Evolutionary conservation across 64 coral and sea anemone genomes (phyloP).

Genomic region (Montipora cactus): DNA sequence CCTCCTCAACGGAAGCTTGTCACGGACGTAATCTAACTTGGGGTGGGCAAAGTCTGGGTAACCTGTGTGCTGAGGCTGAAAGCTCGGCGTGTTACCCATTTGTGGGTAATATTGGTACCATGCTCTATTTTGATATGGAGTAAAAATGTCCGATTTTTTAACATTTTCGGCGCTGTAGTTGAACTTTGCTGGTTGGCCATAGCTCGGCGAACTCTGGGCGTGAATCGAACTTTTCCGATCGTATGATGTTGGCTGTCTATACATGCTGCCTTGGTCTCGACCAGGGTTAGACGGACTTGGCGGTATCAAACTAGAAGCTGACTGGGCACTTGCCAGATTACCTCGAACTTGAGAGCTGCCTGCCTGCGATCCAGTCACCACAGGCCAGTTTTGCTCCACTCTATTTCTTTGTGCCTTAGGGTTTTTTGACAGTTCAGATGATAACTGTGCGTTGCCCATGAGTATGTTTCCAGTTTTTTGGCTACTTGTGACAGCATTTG

Average conservation of each 20-base stretch:
- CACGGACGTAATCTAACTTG: neutral
- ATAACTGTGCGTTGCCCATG: neutral
- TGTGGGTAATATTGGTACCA: slow-evolving; percentile 5
- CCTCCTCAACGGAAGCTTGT: neutral
- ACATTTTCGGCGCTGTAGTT: neutral
- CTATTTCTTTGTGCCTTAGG: neutral
- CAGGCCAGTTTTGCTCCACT: neutral
- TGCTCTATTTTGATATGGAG: neutral
- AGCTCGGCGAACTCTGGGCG: neutral
- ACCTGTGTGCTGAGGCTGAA: neutral
- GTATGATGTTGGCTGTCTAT: neutral
- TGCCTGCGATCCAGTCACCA: neutral
- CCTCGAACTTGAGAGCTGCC: neutral
- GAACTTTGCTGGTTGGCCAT: neutral
- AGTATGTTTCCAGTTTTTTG: neutral
- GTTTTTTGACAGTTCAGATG: neutral
- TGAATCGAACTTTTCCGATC: slow-evolving; percentile 18
- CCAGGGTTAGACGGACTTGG: neutral
- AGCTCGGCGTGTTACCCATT: neutral
- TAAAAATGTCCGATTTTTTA: neutral
- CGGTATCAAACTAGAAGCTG: neutral
- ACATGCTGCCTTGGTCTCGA: slow-evolving; percentile 6
- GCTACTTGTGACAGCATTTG: neutral
- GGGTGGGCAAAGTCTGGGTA: neutral
- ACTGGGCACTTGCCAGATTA: neutral